Evolutionary conservation across 2,888 invertebrate species (phyloP), one percentile per base, ranked within the genome.

Genomic region (Escarpia spicata): DNA sequence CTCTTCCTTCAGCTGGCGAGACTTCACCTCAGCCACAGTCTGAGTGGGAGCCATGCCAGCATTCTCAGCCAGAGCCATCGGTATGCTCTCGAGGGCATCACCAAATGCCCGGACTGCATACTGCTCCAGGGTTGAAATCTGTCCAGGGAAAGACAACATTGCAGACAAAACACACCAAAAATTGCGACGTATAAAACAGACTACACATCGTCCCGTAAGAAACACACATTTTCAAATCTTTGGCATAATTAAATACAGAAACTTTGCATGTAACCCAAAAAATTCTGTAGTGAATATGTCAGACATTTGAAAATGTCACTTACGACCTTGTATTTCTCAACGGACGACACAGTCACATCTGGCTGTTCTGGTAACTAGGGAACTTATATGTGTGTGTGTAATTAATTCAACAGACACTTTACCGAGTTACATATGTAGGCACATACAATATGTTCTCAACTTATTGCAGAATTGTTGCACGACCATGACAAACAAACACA

Each of bases 91-190:
- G 92, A 99, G 97, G 0, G 99, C 99, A 96, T 99, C 99, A 0
- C 99, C 98, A 97, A 99, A 99, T 0, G 98, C 98, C 92, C 99
- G 97, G 97, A 98, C 99, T 1, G 99, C 99, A 97, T 99, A 99
- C 97, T 99, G 99, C 96, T 99, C 99, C 93, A 99, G 97, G 0
- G 99, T 98, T 0, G 98, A 97, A 93, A 97, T 97, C 97, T 97
- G 95, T 75, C 2, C 4, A 4, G 26, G 4, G 75, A 4, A 15
- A 52, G 52, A 52, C 9, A 52, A 52, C 52, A 52, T 9, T 52
- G 52, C 52, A 52, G 52, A 52, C 52, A 52, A 52, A 52, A 52
- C 52, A 52, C 52, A 37, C 52, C 52, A 12, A 12, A 0, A 52
- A 52, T 52, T 52, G 52, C 15, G 52, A 52, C 52, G 15, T 9